Base-by-base conservation (phyloP, 2,888 invertebrate genomes). In the Odontocerum albicorne region DNA sequence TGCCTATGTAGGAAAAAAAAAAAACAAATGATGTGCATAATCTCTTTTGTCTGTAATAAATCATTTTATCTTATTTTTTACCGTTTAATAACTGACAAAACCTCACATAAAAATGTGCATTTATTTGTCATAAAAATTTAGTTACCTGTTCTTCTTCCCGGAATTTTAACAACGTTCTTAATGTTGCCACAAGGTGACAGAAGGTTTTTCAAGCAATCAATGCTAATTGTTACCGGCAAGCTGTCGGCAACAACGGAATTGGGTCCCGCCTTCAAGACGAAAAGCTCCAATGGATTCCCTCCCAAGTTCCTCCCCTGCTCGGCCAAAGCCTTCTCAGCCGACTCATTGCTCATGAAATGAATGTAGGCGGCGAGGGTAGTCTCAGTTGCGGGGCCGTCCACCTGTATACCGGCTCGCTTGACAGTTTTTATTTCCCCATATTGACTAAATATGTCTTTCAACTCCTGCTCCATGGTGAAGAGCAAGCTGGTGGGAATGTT, bases 101-200 rank as follows among this genome's bases (percentile, higher is more conserved):
- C 3, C 10, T 7, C 15, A 10, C 6, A 36, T 12, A 6, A 40
- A 16, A 40, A 27, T 27, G 27, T 27, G 27, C 27, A 27, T 10
- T 7, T 7, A 4, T 27, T 27, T 10, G 6, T 27, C 40, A 40
- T 10, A 6, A 35, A 12, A 12, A 12, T 35, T 16, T 7, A 36
- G n/a, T 44, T 31, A 55, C 55, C 55, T 31, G 51, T 45, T 32
- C 56, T 44, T 10, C 56, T 17, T 17, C 51, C 56, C 7, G 56
- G 51, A 2, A 56, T 46, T 31, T 56, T 51, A 31, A 35, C 35
- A 3, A 56, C 39, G 4, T 56, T 35, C 27, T 50, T 50, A 27
- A 56, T 56, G 35, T 19, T 8, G 4, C 56, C 56, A 21, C 56
- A 56, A 17, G 51, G 33, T 8, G 19, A n/a, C 36, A 56, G 40